Conservation (phyloP, 2,888 invertebrate genomes). For the Sminthurinus aureus region DNA sequence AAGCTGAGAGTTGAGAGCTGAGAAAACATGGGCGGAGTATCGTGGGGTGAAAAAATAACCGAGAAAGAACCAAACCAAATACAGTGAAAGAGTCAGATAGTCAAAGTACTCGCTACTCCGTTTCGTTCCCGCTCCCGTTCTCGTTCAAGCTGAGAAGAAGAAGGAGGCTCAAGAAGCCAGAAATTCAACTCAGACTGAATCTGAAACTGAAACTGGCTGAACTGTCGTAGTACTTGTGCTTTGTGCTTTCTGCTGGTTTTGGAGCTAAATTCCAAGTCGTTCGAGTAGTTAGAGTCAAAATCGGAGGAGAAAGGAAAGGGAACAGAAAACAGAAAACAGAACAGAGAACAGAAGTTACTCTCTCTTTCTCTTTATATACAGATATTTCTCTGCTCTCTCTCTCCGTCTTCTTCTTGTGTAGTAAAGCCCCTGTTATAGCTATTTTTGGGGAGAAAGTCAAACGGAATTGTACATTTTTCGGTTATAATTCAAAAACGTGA, state of each 20-base stretch:
- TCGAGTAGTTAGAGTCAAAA: not conserved
- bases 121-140: too few species aligned
- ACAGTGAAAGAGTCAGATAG: conserved; percentile 1
- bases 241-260: not conserved
- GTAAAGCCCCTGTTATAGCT: conserved; percentile 21
- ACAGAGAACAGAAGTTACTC: not conserved
- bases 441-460: conserved; percentile 27
- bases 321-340: not conserved
- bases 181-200: not conserved
- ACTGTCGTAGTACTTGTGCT: not conserved
- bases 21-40: conserved; percentile 6
- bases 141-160: not conserved
- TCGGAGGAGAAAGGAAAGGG: conserved; percentile 8
- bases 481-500: conserved; percentile 46
- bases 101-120: not conserved
- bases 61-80: not conserved
- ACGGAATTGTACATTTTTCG: conserved; percentile 32
- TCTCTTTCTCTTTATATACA: too few species aligned
- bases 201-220: not conserved
- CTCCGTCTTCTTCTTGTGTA: not conserved
- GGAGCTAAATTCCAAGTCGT: not conserved
- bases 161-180: not conserved
- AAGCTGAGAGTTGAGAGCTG: not conserved
- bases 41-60: conserved; percentile 15
- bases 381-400: too few species aligned